These are phyloP conservation scores for Cataglyphis altisquamis DNA, from an alignment of 2,888 invertebrate species.

Conservation along the genomic window DNA sequence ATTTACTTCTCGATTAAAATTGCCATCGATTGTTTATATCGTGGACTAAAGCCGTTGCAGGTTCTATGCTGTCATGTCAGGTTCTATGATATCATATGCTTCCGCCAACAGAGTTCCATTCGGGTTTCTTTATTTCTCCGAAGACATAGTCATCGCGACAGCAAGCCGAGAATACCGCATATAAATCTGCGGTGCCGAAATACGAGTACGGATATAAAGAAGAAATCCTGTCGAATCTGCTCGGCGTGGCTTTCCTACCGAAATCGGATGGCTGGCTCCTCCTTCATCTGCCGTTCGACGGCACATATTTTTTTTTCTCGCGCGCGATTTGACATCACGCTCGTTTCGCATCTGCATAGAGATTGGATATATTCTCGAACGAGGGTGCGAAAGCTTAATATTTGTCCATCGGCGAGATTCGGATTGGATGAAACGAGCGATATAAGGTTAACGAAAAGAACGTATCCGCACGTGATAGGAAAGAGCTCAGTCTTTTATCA, in stretches of 20 bases:
- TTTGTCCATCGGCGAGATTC: conserved; percentile 51
- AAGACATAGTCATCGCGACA: neutral
- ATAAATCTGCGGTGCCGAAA: conserved; percentile 28
- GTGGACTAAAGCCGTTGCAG: neutral
- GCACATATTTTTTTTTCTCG: conserved; percentile 44
- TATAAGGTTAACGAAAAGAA: conserved; percentile 8
- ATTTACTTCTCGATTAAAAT: neutral
- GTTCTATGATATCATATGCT: neutral
- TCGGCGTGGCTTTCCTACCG: conserved; percentile 42
- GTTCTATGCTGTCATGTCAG: neutral
- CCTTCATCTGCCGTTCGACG: conserved; percentile 50
- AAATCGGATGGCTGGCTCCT: conserved; percentile 47
- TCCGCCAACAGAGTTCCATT: neutral
- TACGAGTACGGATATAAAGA: conserved; percentile 21
- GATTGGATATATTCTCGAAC: conserved; percentile 73
- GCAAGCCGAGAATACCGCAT: neutral
- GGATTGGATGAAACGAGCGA: conserved; percentile 39
- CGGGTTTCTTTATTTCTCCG: neutral
- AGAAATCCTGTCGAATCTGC: conserved; percentile 12
- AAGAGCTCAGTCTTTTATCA: conserved; percentile 36
- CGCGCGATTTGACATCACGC: conserved; percentile 59
- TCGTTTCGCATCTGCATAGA: conserved; percentile 78
- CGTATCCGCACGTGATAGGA: conserved; percentile 36
- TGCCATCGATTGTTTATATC: neutral
- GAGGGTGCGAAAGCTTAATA: conserved; percentile 72